Evolutionary conservation across 2,888 invertebrate genomes (phyloP), one percentile per base, ranked within the genome.

Genomic region (Diplazon laetatorius): DNA sequence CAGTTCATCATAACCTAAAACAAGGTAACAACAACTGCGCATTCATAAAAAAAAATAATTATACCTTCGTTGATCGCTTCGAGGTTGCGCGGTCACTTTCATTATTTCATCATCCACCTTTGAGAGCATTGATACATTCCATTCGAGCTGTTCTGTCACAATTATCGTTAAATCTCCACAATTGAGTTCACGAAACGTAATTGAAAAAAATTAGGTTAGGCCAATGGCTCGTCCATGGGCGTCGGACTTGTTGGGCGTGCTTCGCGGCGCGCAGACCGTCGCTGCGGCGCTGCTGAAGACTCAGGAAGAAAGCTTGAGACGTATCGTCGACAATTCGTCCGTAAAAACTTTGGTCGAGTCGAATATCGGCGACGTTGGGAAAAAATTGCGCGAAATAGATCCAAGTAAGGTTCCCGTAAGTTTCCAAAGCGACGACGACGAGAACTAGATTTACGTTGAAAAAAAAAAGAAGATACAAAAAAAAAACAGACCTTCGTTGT

Each of bases 261-360:
- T 96, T 82, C 93, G 94, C 87, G 96, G 96, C 50, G 90, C 95
- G 72, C 94, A 95, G 85, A 92, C 93, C 59, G 94, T 97, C 65
- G 92, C 93, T 44, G 93, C 94, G 86, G 95, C 96, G 50, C 92
- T 94, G 62, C 87, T 93, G 20, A 94, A 93, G 87, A 90, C 95
- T 76, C 95, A 96, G 88, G 93, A 94, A 86, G 92, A 93, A 81
- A 91, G 92, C 79, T 87, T 94, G 71, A 93, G 92, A 88, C 91
- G 92, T 82, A 89, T 94, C 83, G 94, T 95, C 94, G 92, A 93
- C 89, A 95, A 95, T 90, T 96, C 96, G 16, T 95, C 94, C 88
- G 85, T 96, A 48, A 94, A 93, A 87, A 92, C 92, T 57, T 83
- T 92, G 5, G 84, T 87, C 0, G 86, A 91, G 65, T 85, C 89